These are phyloP conservation scores for Triplophysa dalaica DNA, from an alignment of 2,113 vertebrate genomes.

Conservation along the genomic window DNA sequence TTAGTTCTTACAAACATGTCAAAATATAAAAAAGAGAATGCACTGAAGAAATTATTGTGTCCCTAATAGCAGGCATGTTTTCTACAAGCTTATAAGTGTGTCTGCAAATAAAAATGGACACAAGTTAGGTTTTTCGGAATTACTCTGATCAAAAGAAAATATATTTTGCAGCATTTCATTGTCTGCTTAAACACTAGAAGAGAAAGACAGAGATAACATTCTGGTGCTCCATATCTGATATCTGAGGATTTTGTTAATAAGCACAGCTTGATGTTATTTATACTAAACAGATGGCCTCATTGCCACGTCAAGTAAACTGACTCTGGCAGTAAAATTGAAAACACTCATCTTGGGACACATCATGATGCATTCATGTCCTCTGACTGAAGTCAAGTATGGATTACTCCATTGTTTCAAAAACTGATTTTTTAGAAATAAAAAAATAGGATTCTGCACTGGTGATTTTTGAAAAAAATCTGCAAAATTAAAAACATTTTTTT, in stretches of 20 bases:
- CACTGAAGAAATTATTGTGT: no score
- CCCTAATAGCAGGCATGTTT: no score
- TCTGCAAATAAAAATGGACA: not conserved
- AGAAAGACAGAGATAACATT: not conserved
- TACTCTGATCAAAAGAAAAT: no score
- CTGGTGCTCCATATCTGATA: constrained; percentile 13
- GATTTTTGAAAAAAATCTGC: no score
- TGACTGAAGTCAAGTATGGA: constrained; percentile 11
- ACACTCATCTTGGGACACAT: not conserved
- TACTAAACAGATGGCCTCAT: constrained; percentile 32
- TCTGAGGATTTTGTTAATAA: constrained; percentile 8
- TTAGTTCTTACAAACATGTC: not conserved
- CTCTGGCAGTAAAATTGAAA: constrained; percentile 30
- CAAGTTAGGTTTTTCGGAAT: not conserved
- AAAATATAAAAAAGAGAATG: not conserved
- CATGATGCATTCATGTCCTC: not conserved
- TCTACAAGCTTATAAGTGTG: no score
- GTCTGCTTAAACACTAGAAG: not conserved
- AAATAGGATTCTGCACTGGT: not conserved
- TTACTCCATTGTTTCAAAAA: not conserved
- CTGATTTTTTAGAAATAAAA: not conserved
- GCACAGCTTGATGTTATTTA: constrained; percentile 33
- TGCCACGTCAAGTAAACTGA: constrained; percentile 34
- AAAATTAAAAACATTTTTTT: no score
- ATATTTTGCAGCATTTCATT: not conserved